Percentiles rank a stretch among this genome's conserved stretches.
These are phyloP conservation scores for Drosophila santomea DNA, from an alignment of 1,140 invertebrate species.

Conservation along the genomic window DNA sequence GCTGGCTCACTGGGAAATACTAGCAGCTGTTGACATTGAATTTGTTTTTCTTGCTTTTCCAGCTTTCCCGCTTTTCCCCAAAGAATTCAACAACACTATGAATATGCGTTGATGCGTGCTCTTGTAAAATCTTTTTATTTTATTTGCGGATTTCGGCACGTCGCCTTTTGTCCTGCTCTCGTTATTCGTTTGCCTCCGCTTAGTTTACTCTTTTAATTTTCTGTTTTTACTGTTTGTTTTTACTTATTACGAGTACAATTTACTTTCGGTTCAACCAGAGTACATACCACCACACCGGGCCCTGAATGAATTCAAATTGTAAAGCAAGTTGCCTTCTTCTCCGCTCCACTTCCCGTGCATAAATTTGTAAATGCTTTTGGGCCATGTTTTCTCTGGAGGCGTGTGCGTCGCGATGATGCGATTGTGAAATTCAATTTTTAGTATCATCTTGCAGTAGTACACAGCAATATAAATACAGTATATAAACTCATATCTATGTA, in stretches of 20 bases:
- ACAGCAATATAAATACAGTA: not conserved
- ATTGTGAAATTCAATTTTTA: conserved; percentile 63
- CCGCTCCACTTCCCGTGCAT: conserved; percentile 37
- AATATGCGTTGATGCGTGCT: conserved; percentile 58
- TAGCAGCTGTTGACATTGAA: conserved; percentile 81
- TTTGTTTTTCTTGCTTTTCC: conserved; percentile 35
- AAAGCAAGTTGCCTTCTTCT: conserved; percentile 36
- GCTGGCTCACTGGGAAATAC: conserved; percentile 60
- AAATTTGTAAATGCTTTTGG: conserved; percentile 62
- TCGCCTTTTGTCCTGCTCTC: conserved; percentile 29
- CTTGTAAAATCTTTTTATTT: conserved; percentile 79
- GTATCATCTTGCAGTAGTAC: conserved; percentile 24
- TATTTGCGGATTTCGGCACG: conserved; percentile 73
- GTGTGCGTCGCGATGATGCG: conserved; percentile 33
- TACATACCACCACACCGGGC: not conserved
- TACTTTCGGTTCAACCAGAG: conserved; percentile 37
- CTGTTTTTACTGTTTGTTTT: conserved; percentile 74
- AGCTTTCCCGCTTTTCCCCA: conserved; percentile 3
- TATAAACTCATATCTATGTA: conserved; percentile 11
- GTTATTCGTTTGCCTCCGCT: conserved; percentile 1
- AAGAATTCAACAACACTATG: conserved; percentile 13
- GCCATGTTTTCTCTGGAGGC: conserved; percentile 19
- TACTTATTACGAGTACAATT: conserved; percentile 68
- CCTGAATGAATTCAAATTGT: conserved; percentile 52
- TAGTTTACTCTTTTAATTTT: conserved; percentile 73